A percentile compares a stretch with the other conserved stretches of the same genome.
Evolutionary conservation across 2,113 vertebrate genomes (phyloP).

Genomic region (Chinchilla lanigera): DNA sequence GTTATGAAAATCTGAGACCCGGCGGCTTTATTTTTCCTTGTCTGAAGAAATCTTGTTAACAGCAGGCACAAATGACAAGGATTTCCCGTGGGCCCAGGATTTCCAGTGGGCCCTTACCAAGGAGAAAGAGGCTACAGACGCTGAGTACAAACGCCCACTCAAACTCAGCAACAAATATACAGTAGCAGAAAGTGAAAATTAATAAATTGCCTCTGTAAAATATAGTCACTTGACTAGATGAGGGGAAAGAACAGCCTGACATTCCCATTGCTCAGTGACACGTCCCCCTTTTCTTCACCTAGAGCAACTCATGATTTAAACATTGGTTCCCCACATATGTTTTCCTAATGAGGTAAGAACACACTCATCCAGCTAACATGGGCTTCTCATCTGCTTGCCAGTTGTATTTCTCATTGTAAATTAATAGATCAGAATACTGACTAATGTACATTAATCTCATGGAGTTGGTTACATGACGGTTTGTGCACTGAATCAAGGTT

Average conservation of each 20-base stretch:
- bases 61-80: not conserved
- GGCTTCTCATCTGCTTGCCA: not conserved
- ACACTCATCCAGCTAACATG: not conserved
- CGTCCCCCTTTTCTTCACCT: not conserved
- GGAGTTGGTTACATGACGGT: not conserved
- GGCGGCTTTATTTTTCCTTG: not conserved
- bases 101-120: not conserved
- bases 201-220: no score
- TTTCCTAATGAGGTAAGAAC: not conserved
- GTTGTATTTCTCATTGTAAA: slow-evolving; percentile 17
- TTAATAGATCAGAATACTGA: not conserved
- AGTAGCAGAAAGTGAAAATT: no score
- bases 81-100: no score
- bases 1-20: not conserved
- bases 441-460: not conserved
- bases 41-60: not conserved
- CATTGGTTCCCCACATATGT: not conserved
- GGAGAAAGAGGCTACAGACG: not conserved
- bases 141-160: not conserved
- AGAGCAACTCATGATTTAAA: not conserved
- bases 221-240: no score
- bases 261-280: not conserved
- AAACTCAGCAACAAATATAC: no score
- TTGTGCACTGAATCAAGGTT: not conserved
- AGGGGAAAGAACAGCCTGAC: no score